A percentile compares a stretch with the other conserved stretches of the same genome.
phyloP scores from a whole-genome alignment of 2,797 vertebrate species.

The Moxostoma hubbsi region DNA sequence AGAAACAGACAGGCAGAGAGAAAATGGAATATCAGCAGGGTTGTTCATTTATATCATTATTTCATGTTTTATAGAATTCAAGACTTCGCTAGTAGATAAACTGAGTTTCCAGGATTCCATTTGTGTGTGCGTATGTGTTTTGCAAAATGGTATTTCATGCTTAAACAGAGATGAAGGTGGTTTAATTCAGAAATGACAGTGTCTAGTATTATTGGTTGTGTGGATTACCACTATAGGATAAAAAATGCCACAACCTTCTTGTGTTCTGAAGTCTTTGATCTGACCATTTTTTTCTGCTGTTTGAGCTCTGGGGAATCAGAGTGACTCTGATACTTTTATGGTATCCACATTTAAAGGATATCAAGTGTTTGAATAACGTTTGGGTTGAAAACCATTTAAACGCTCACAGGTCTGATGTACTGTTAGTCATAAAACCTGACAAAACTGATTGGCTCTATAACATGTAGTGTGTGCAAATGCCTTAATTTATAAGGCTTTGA shows the following conservation, averaged over 20 bases:
- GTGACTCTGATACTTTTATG: neutral
- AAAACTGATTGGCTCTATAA: neutral
- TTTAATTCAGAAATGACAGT: conserved; percentile 27
- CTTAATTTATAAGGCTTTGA: no score
- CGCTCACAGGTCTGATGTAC: neutral
- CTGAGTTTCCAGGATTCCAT: conserved; percentile 81
- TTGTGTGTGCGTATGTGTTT: neutral
- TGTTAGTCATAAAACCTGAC: neutral
- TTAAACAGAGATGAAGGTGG: conserved; percentile 11
- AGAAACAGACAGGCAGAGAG: conserved; percentile 30
- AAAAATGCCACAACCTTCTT: neutral
- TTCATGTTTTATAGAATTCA: conserved; percentile 68
- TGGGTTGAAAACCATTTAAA: neutral
- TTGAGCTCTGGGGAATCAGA: neutral
- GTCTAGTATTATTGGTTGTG: conserved; percentile 29
- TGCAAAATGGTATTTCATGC: conserved; percentile 6
- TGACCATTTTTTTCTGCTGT: neutral
- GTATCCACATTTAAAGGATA: neutral
- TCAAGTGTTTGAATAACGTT: neutral
- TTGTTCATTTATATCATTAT: conserved; percentile 85
- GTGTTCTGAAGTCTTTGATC: conserved; percentile 15
- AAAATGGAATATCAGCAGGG: conserved; percentile 81
- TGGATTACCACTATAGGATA: conserved; percentile 1
- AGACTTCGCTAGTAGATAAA: conserved; percentile 87
- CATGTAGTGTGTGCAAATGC: neutral